These are phyloP conservation scores for Criorhina ranunculi DNA, from an alignment of 2,888 invertebrate genomes.

Conservation along the genomic window DNA sequence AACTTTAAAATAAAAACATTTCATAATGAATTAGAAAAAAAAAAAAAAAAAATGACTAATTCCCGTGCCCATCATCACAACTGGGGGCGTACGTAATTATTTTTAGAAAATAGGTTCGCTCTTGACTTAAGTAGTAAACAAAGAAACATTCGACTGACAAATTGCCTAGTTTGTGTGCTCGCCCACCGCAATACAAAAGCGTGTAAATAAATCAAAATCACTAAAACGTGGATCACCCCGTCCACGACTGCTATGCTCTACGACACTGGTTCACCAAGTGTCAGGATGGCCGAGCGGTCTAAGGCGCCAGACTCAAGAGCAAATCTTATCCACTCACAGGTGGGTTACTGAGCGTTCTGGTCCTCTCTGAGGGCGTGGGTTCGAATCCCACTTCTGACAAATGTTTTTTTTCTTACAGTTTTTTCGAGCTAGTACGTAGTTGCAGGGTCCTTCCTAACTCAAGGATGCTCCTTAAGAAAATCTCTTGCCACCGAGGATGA, in stretches of 20 bases:
- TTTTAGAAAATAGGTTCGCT: slow-evolving; percentile 47
- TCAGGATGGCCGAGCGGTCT: slow-evolving; percentile 80
- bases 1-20: slow-evolving; percentile 39
- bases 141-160: background rate
- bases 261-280: slow-evolving; percentile 31
- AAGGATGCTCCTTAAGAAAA: too few relatives aligned
- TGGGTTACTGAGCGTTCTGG: slow-evolving; percentile 71
- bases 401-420: slow-evolving; percentile 32
- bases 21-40: slow-evolving; percentile 54
- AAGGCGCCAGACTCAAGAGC: slow-evolving; percentile 81
- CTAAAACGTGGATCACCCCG: background rate
- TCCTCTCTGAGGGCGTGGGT: slow-evolving; percentile 77
- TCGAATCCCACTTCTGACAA: slow-evolving; percentile 76
- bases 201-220: background rate
- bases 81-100: slow-evolving; percentile 58
- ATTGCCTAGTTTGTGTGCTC: slow-evolving; percentile 9
- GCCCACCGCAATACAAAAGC: background rate
- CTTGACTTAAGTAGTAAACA: slow-evolving; percentile 29
- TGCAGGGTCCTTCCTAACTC: too few relatives aligned
- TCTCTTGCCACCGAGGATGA: too few relatives aligned
- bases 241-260: background rate
- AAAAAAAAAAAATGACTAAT: slow-evolving; percentile 73
- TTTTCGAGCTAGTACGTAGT: background rate
- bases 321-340: slow-evolving; percentile 75
- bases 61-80: slow-evolving; percentile 49